Conservation (phyloP, 2,797 vertebrate species). For the Eupleurogrammus muticus region DNA sequence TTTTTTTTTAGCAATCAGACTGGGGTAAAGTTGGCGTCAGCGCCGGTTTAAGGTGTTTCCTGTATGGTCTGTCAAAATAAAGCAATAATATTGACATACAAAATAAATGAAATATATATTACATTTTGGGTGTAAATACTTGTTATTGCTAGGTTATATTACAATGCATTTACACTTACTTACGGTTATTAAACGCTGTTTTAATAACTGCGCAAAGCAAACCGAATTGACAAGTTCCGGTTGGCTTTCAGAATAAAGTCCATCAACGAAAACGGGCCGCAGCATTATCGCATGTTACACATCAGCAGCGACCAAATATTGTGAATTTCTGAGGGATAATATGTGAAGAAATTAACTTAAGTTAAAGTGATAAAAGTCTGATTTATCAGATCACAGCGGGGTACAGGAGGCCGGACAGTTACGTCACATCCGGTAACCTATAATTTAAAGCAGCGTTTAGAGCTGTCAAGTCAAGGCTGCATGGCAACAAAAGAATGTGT, state of each 20-base stretch:
- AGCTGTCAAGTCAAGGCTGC: constrained; percentile 33
- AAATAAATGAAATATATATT: no score
- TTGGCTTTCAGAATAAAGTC: constrained; percentile 26
- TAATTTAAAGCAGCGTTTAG: constrained; percentile 41
- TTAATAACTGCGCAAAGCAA: background rate
- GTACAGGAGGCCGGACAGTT: constrained; percentile 24
- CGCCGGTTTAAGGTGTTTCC: constrained; percentile 6
- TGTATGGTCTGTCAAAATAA: constrained; percentile 39
- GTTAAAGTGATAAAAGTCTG: rapidly evolving
- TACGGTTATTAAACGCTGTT: no score
- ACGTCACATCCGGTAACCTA: constrained; percentile 77
- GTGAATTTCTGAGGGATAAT: rapidly evolving
- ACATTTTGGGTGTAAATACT: rapidly evolving
- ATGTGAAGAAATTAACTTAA: background rate
- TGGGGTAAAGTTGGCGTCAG: background rate
- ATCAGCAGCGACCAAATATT: no score
- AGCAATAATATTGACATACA: rapidly evolving
- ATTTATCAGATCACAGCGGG: constrained; percentile 20
- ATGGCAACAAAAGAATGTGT: constrained; percentile 52
- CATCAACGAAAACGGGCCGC: background rate
- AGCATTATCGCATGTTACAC: background rate
- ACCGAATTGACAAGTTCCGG: background rate
- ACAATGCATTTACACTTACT: no score
- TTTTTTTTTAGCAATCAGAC: background rate
- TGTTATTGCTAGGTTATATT: rapidly evolving